Percentiles rank a stretch among this genome's conserved stretches.
phyloP scores from a whole-genome alignment of 2,888 invertebrate species.

The Anodontia alba region DNA sequence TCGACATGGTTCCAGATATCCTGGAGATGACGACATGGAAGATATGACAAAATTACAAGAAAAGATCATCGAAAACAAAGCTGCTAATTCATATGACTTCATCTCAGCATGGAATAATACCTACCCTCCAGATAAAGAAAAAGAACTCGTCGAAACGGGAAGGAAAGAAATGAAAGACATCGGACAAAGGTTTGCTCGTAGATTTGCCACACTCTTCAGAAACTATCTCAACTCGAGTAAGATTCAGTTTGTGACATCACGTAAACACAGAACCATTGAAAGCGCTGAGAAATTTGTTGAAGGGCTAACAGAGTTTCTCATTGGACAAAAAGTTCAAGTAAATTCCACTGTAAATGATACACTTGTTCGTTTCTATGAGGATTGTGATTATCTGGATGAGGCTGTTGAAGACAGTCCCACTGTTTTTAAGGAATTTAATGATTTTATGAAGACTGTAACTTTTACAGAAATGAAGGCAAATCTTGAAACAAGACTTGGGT shows the following conservation, averaged over 20 bases:
- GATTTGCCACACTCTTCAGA: slow-evolving; percentile 36
- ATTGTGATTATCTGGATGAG: slow-evolving; percentile 38
- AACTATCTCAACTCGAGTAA: neutral
- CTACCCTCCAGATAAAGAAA: slow-evolving; percentile 29
- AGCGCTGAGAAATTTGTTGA: slow-evolving; percentile 48
- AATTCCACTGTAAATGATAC: slow-evolving; percentile 28
- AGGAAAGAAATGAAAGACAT: slow-evolving; percentile 34
- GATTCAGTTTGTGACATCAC: slow-evolving; percentile 42
- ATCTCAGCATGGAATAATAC: slow-evolving; percentile 38
- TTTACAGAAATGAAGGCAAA: slow-evolving; percentile 35
- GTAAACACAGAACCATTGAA: slow-evolving; percentile 32
- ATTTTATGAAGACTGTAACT: slow-evolving; percentile 27
- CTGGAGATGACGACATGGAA: slow-evolving; percentile 32
- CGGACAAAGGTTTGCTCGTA: slow-evolving; percentile 26
- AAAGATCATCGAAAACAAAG: slow-evolving; percentile 25
- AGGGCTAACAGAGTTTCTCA: slow-evolving; percentile 20
- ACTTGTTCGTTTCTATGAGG: slow-evolving; percentile 42
- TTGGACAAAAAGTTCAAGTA: neutral
- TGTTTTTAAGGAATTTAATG: slow-evolving; percentile 31
- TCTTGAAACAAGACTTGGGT: slow-evolving; percentile 29
- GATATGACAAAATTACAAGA: slow-evolving; percentile 34
- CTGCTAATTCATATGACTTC: slow-evolving; percentile 7
- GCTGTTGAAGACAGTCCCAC: slow-evolving; percentile 38
- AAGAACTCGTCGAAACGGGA: slow-evolving; percentile 37
- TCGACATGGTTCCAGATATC: slow-evolving; percentile 49